These are phyloP conservation scores for Phoeniculus purpureus DNA, from an alignment of 2,797 vertebrate genomes.

Conservation along the genomic window DNA sequence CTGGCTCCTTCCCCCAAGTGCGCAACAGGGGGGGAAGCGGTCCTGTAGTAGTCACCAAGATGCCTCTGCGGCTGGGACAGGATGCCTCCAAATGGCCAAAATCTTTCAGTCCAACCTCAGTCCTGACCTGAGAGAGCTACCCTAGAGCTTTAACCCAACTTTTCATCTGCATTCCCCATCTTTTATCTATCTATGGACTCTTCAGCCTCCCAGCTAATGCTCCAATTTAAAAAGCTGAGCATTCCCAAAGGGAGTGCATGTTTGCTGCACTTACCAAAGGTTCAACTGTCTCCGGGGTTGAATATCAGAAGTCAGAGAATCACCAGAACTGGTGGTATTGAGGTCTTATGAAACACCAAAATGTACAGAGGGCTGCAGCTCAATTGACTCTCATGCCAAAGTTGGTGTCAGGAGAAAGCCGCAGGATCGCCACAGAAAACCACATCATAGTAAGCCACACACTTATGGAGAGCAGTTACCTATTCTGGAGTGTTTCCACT, in stretches of 20 bases:
- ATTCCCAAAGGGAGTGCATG: background rate
- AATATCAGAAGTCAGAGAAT: background rate
- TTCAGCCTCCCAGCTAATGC: background rate
- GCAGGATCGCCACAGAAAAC: background rate
- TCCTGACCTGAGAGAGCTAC: background rate
- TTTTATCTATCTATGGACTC: background rate
- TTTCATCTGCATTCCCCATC: background rate
- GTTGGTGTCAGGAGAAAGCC: background rate
- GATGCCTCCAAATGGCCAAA: background rate
- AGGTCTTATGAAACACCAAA: background rate
- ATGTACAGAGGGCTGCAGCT: background rate
- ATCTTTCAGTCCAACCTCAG: background rate
- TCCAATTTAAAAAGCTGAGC: background rate
- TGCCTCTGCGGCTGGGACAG: background rate
- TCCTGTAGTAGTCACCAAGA: background rate
- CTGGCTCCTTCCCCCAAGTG: background rate
- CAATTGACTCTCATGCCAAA: background rate
- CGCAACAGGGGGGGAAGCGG: rapidly evolving
- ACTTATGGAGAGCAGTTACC: background rate
- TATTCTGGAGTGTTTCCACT: background rate
- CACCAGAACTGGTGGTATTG: background rate
- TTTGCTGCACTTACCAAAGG: background rate
- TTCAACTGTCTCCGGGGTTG: rapidly evolving
- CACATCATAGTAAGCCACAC: background rate
- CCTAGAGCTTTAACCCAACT: background rate